Base-by-base conservation (phyloP, 1,140 invertebrate species). In the Drosophila tropicalis region DNA sequence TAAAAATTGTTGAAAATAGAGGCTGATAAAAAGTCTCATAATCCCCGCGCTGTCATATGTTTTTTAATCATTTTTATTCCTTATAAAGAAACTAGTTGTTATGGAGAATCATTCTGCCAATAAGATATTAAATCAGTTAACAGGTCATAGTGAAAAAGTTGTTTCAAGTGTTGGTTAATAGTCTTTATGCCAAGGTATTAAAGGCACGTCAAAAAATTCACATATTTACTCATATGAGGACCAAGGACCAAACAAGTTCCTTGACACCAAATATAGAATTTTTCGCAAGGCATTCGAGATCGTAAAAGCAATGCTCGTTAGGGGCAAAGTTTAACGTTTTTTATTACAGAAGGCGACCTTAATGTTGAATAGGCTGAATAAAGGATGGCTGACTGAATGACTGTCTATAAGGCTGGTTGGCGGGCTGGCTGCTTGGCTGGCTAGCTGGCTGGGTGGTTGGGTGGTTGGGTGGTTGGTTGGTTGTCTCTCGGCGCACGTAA, bases 251-350 rank as follows among this genome's bases (percentile, higher is more conserved):
- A 44, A 7, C 6, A 36, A 39, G 12, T 51, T 51, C 44, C 22
- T 22, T 51, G 17, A 51, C 44, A 51, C 44, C 15, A 47, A 47
- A 47, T 29, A 32, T 32, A 54, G 44, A 47, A 15, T 19, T 47
- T 47, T 57, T 40, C 17, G 57, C 15, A 34, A 47, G 44, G 67
- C 69, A 70, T 77, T 65, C 71, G 65, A 51, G 75, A 79, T 86
- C 83, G 83, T 86, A 87, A 86, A 86, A 86, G 71, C 71, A 76
- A 62, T 66, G 69, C 83, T 86, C 83, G 83, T 87, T 86, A 86
- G 83, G 67, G 72, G 55, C 79, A 83, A 87, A 87, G 72, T 79
- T 86, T 87, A 78, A 87, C 74, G 83, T 70, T 67, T 87, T 86
- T 86, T 87, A 86, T 86, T 76, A 74, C 83, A 70, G 25, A 72